Evolutionary conservation across 2,888 invertebrate genomes (phyloP).

Genomic region (Alitta virens): DNA sequence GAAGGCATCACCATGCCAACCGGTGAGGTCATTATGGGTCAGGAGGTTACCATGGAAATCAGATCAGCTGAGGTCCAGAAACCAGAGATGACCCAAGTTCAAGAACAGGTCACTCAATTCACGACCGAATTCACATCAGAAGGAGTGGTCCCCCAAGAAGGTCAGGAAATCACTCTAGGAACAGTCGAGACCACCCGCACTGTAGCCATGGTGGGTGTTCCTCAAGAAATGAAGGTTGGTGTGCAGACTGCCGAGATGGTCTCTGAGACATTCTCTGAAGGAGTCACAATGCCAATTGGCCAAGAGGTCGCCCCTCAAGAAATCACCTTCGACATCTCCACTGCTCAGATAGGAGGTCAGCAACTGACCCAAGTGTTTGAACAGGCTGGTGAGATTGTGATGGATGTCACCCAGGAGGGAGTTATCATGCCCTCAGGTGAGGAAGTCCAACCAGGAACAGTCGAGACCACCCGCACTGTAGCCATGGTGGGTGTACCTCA

Average conservation of each 20-base stretch:
- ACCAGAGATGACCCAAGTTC: slow-evolving; percentile 8
- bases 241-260: slow-evolving; percentile 1
- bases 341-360: slow-evolving; percentile 11
- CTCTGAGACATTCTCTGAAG: neutral
- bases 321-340: slow-evolving; percentile 10
- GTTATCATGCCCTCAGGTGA: neutral
- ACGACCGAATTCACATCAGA: slow-evolving; percentile 16
- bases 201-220: slow-evolving; percentile 4
- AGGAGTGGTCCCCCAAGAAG: neutral
- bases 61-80: slow-evolving; percentile 13
- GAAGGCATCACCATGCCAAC: slow-evolving; percentile 7
- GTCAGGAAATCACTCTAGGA: slow-evolving; percentile 1
- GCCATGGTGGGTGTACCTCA: neutral
- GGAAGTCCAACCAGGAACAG: no score
- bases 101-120: neutral
- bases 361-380: slow-evolving; percentile 17
- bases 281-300: neutral
- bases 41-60: slow-evolving; percentile 10
- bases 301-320: slow-evolving; percentile 16
- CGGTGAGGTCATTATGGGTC: slow-evolving; percentile 11
- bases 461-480: neutral
- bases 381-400: neutral
- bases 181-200: neutral
- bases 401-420: neutral
- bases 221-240: slow-evolving; percentile 6